Base-by-base conservation (phyloP, 2,888 invertebrate species). In the Tenodera sinensis region DNA sequence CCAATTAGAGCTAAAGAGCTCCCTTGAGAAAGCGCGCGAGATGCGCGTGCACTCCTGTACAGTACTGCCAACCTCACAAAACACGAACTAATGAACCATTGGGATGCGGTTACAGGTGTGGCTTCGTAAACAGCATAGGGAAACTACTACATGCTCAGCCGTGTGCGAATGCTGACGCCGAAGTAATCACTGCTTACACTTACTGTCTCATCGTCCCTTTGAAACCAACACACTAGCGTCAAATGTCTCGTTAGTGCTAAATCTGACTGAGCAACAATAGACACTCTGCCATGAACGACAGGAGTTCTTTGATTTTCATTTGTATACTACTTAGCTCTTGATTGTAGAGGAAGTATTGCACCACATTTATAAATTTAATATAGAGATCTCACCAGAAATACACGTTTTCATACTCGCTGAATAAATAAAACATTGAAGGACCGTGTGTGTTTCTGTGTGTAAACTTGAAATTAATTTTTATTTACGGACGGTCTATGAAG, bases 1-100 rank as follows among this genome's bases (percentile, higher is more conserved):
- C 87, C 89, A 88, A 89, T 89, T 89, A 89, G 88, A 27, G 47
- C 88, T 88, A 88, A 89, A 89, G 88, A 88, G 89, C 83, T 85
- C 89, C 88, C 89, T 81, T 27, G 87, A 83, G 87, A 83, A 83
- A 42, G 15, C 47, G 30, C 27, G 86, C 71, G 71, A 28, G 86
- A 81, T 81, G 30, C 81, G 25, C 47, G 47, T 86, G 25, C 30
- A 86, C 20, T 85, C 27, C 28, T 83, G n/a, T 83, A 83, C 83
- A 28, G 83, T 15, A 27, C 25, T 83, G 14, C 83, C 28, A 83
- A 83, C 28, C 27, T 83, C 28, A 83, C 83, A 28, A 83, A 28
- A 28, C 28, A 83, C 7, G n/a, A 83, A 83, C 83, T 83, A 28
- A 71, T 71, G 54, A 71, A 71, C 54, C 54, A 71, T 71, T 71